Evolutionary conservation across 2,113 vertebrate genomes (phyloP), one percentile per base, ranked within the genome.

Genomic region (Crotalus tigris): DNA sequence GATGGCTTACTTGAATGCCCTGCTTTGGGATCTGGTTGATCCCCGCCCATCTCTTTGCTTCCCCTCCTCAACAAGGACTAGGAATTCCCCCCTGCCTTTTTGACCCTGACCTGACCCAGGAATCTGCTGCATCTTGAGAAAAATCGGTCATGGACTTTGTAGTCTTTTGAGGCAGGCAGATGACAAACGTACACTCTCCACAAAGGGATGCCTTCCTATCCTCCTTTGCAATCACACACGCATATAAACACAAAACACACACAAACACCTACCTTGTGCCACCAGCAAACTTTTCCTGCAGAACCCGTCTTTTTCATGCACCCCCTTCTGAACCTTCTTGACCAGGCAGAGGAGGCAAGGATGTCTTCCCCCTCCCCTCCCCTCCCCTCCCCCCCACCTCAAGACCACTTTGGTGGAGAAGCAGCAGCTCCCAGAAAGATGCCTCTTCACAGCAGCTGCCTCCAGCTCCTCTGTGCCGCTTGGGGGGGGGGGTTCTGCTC

Each of bases 261-360:
- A 86, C 23, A 86, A 1, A 33, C 51, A 0, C 15, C 69, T 69
- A 69, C 39, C 85, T 90, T 15, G 3, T 90, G 15, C 58, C 19
- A 39, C 69, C 9, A 17, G 54, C 33, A 51, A 93, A 93, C 90
- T 91, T 93, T 92, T 88, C 15, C 58, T 44, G 86, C 59, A 87
- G 55, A 49, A 75, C 92, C 90, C 86, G 91, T 90, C 75, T 91
- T 46, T 10, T 12, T 49, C 8, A 3, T 1, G 69, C 57, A 33
- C 3, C n/a, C 4, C 10, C 29, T 64, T 53, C 29, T 13, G 86
- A 46, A 29, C 39, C 29, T 12, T 4, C 39, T 15, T 1, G 26
- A 33, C 17, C 10, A 4, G 21, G 39, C 21, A 24, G 53, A 12
- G 33, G 49, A 21, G 21, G 4, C 12, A 46, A 15, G 53, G 8